Evolutionary conservation across 2,797 vertebrate genomes (phyloP).

Genomic region (Spheniscus humboldti): DNA sequence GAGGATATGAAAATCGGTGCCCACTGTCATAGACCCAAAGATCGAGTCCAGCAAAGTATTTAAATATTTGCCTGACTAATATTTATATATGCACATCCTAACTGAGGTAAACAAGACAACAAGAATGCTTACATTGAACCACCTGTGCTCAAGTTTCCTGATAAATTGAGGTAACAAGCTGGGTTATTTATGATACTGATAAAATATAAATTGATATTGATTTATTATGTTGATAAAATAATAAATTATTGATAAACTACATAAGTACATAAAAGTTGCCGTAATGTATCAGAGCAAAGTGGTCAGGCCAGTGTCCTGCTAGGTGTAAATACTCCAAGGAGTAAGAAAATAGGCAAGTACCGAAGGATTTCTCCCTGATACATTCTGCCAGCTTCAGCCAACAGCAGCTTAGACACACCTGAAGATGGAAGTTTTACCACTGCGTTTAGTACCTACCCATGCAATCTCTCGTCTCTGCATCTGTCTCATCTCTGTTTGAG

Average conservation of each 20-base stretch:
- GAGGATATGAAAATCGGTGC: neutral
- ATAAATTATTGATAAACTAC: neutral
- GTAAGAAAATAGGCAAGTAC: neutral
- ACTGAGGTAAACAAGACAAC: neutral
- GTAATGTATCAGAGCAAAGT: neutral
- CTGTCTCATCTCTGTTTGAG: neutral
- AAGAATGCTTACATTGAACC: neutral
- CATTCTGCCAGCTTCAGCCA: neutral
- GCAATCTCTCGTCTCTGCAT: neutral
- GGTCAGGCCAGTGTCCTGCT: neutral
- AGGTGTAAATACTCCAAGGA: neutral
- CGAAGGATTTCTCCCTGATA: neutral
- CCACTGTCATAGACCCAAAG: neutral
- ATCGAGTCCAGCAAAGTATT: neutral
- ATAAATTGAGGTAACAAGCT: neutral
- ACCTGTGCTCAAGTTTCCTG: neutral
- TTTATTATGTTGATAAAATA: neutral
- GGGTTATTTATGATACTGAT: neutral
- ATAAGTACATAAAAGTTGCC: neutral
- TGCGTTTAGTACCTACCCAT: neutral
- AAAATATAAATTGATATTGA: neutral
- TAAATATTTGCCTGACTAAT: neutral
- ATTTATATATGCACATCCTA: neutral
- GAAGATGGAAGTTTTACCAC: neutral
- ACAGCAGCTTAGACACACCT: neutral